Conservation (phyloP, 2,113 vertebrate species). For the Platysteira castanea region DNA sequence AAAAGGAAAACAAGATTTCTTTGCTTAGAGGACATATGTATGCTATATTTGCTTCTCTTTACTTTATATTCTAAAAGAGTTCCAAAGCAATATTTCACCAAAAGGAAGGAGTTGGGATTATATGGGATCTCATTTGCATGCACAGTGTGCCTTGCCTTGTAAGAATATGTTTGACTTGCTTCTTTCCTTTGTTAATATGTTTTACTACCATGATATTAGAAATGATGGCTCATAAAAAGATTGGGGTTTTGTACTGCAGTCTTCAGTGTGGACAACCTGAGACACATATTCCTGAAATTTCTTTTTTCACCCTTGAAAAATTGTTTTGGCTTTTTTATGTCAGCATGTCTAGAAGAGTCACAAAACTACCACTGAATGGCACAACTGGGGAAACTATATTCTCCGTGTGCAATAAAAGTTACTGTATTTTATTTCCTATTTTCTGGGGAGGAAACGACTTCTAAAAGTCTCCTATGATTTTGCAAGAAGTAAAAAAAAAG, state of each 20-base stretch:
- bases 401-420: conserved; percentile 37
- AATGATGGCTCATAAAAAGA: background rate
- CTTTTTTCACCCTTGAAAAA: background rate
- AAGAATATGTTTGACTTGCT: conserved; percentile 21
- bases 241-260: background rate
- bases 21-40: background rate
- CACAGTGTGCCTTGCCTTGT: background rate
- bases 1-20: background rate
- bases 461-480: conserved; percentile 22
- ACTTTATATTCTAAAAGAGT: background rate
- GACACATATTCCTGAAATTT: background rate
- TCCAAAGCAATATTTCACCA: background rate
- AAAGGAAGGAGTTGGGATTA: background rate
- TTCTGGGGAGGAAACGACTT: background rate
- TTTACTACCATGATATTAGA: background rate
- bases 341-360: conserved; percentile 33
- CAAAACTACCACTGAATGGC: conserved; percentile 5
- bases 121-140: background rate
- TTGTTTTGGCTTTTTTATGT: background rate
- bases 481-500: background rate
- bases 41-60: background rate
- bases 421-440: conserved; percentile 39
- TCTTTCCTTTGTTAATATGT: background rate
- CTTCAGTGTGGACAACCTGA: background rate
- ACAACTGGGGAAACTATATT: background rate